phyloP scores from a whole-genome alignment of 2,888 invertebrate genomes.

The Pristionchus maxplancki region DNA sequence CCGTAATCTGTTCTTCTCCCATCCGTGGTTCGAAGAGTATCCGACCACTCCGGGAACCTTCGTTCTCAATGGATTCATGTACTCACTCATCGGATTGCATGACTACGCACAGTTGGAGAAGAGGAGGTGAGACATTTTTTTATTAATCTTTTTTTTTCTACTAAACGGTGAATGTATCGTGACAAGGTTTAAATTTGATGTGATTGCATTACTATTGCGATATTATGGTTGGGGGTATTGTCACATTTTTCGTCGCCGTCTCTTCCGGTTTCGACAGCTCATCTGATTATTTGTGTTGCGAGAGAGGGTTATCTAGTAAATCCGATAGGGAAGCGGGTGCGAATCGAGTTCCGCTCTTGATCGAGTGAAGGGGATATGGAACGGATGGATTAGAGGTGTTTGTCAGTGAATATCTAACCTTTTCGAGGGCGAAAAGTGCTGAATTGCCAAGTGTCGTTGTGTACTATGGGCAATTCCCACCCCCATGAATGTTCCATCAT shows the following conservation, averaged over 20 bases:
- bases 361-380: neutral
- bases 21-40: conserved; percentile 98
- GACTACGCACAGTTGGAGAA: conserved; percentile 83
- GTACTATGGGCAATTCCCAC: no score
- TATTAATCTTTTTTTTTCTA: neutral
- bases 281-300: neutral
- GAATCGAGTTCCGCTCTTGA: conserved; percentile 4
- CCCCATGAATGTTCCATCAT: neutral
- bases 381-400: neutral
- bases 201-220: neutral
- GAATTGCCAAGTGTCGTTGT: no score
- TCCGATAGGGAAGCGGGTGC: neutral
- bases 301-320: neutral
- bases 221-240: neutral
- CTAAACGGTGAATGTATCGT: neutral
- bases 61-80: conserved; percentile 98
- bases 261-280: conserved; percentile 12
- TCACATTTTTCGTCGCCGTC: neutral
- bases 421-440: neutral
- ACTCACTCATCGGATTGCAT: conserved; percentile 94
- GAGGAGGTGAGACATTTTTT: neutral
- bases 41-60: conserved; percentile 95
- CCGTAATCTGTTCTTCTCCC: conserved; percentile 82
- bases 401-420: neutral
- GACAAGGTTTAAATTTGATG: neutral